Evolutionary conservation across 1,140 invertebrate genomes (phyloP), one percentile per base, ranked within the genome.

Genomic region (Drosophila azteca): DNA sequence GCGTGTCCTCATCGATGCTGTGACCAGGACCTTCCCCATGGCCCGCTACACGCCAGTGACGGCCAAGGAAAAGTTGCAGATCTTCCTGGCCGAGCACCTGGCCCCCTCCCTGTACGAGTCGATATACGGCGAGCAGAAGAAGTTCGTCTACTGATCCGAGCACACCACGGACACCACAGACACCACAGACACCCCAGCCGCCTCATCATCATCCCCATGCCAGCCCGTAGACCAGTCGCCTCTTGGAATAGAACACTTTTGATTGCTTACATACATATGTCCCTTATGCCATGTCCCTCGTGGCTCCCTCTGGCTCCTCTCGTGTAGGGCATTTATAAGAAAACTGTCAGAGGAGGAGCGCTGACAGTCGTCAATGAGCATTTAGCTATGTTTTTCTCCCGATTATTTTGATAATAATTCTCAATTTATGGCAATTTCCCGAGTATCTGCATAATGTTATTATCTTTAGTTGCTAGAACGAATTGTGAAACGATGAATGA

Each of bases 21-120:
- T 96, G n/a, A 93, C 94, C 17, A 94, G 95, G 79, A 96, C 96
- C 53, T 97, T 96, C 93, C 96, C 96, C 43, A 93, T 96, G 91
- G 92, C 93, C 41, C 94, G 95, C 85, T 97, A 97, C 92, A 96
- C 96, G 0, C 95, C 96, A 1, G 95, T 97, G 1, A 95, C 95
- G 0, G 93, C 94, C 26, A 92, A 93, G 39, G 96, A 97, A 91
- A 95, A 95, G 88, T 90, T 97, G 45, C 95, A 96, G 92, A 95
- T 95, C 52, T 93, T 96, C 48, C 93, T 96, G 24, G 95, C 95
- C 50, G 95, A 96, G 80, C 95, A 97, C 92, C 93, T 96, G 74
- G 95, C 96, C 6, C 93, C 94, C 71, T 94, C 95, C n/a, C 93
- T 96, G 58, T 96, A 96, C 83, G 95, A 96, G 72, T 94, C 94